Evolutionary conservation across 2,113 vertebrate species (phyloP).

Genomic region (Hystrix cristata): DNA sequence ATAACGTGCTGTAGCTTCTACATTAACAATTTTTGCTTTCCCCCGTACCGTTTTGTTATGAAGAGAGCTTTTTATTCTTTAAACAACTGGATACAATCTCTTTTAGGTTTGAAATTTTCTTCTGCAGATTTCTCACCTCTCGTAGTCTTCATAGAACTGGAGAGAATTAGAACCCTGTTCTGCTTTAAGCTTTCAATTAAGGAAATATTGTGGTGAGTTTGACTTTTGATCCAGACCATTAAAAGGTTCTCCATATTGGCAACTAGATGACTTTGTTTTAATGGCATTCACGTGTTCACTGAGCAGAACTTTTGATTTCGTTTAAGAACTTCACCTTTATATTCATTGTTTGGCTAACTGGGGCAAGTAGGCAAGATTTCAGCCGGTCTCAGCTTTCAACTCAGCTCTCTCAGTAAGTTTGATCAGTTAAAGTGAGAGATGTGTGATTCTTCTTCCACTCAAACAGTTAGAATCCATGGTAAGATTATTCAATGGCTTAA

Average conservation of each 20-base stretch:
- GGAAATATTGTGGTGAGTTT: neutral
- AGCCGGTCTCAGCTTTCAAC: neutral
- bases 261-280: neutral
- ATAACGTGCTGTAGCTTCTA: neutral
- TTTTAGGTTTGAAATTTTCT: neutral
- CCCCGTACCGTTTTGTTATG: neutral
- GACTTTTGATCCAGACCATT: neutral
- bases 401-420: no score
- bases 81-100: neutral
- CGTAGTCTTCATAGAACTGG: neutral
- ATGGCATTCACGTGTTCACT: neutral
- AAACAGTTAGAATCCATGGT: neutral
- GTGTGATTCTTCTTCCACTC: neutral
- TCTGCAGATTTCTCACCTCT: neutral
- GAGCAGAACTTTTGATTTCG: neutral
- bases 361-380: neutral
- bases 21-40: neutral
- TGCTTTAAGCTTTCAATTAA: neutral
- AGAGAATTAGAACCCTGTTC: neutral
- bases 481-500: no score
- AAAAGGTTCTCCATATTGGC: neutral
- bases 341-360: neutral
- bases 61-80: neutral
- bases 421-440: neutral
- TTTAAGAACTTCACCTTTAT: neutral